These are phyloP conservation scores for Pipra filicauda DNA, from an alignment of 2,113 vertebrate species.

Conservation along the genomic window DNA sequence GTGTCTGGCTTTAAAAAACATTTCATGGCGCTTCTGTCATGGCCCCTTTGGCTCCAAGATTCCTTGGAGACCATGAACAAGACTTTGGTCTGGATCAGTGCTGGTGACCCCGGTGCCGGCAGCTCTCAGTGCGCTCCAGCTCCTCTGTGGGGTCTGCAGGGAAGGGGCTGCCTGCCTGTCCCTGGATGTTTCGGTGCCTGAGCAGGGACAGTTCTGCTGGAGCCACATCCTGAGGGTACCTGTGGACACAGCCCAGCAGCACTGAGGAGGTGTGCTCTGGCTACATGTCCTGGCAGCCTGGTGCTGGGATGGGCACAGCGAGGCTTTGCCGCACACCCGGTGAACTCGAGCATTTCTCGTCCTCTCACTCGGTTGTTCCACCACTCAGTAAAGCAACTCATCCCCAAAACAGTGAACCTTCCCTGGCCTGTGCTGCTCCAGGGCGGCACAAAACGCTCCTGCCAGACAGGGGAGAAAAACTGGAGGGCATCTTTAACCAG, in stretches of 20 bases:
- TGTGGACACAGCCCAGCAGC: neutral
- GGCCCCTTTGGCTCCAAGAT: neutral
- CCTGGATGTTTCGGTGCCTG: neutral
- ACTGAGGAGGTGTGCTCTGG: rapidly evolving
- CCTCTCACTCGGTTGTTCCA: rapidly evolving
- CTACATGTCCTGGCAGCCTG: neutral
- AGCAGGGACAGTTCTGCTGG: neutral
- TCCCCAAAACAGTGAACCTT: rapidly evolving
- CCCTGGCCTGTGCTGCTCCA: rapidly evolving
- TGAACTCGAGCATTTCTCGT: neutral
- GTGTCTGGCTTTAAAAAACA: neutral
- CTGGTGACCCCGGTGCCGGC: rapidly evolving
- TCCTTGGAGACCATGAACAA: rapidly evolving
- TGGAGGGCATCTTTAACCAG: rapidly evolving
- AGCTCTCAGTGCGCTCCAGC: neutral
- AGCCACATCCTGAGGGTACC: neutral
- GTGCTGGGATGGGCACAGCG: rapidly evolving
- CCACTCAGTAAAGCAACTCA: neutral
- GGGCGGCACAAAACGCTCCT: neutral
- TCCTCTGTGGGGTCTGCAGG: rapidly evolving
- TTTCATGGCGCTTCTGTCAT: rapidly evolving
- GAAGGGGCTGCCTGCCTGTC: neutral
- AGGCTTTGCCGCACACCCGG: rapidly evolving
- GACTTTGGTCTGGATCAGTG: rapidly evolving
- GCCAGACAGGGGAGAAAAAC: neutral